Conservation (phyloP, 2,113 vertebrate species). For the Ornithorhynchus anatinus region DNA sequence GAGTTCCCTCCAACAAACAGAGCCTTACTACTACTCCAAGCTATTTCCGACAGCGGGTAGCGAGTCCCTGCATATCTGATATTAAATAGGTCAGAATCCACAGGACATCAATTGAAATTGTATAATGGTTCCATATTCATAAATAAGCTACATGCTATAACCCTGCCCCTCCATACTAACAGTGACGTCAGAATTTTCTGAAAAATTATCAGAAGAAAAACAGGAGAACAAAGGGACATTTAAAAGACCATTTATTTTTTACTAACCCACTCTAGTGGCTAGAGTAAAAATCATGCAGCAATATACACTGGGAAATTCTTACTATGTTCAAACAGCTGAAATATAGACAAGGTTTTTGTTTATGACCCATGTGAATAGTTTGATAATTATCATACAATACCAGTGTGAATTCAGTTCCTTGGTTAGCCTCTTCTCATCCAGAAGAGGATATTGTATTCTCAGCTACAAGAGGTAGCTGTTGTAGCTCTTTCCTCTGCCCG, state of each 20-base stretch:
- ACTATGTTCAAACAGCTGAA: not conserved
- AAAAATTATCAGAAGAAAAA: conserved; percentile 40
- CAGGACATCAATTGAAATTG: conserved; percentile 30
- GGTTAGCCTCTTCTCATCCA: too few relatives aligned
- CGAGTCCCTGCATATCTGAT: conserved; percentile 29
- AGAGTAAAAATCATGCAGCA: conserved; percentile 16
- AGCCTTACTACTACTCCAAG: conserved; percentile 3
- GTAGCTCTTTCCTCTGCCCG: too few relatives aligned
- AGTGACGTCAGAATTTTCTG: conserved; percentile 26
- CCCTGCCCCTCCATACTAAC: conserved; percentile 21
- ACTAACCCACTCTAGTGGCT: not conserved
- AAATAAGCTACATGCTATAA: conserved; percentile 47
- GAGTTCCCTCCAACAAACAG: conserved; percentile 13
- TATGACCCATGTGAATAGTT: conserved; percentile 6
- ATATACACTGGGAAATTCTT: not conserved
- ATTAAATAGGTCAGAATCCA: conserved; percentile 38
- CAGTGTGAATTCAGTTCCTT: too few relatives aligned
- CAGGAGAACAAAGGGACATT: conserved; percentile 23
- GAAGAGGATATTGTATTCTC: too few relatives aligned
- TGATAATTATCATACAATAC: too few relatives aligned
- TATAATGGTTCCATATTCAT: conserved; percentile 33
- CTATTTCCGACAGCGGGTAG: conserved; percentile 12
- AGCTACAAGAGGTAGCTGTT: too few relatives aligned
- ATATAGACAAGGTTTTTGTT: conserved; percentile 22
- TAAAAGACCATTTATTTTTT: conserved; percentile 27